Evolutionary conservation across 2,113 vertebrate genomes (phyloP), one percentile per base, ranked within the genome.

Genomic region (Raja brachyura): DNA sequence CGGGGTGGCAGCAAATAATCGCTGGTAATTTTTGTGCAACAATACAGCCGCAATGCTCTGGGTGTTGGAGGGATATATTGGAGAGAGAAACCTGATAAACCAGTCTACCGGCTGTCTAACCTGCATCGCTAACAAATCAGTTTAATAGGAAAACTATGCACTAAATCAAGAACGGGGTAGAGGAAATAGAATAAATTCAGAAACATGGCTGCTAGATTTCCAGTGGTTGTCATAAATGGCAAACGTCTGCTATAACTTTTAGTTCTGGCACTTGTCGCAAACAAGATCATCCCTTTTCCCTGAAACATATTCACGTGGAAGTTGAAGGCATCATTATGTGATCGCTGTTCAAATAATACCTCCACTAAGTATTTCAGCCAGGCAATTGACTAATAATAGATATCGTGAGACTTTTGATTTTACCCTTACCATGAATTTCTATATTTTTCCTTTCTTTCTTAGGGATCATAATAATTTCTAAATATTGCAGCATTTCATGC

Each of bases 11-110:
- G 31, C 66, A 22, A 92, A 39, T 92, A 25, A 73, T 39, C 90
- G 39, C 68, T 73, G 39, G 66, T 73, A 73, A 73, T 92, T 92
- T 73, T 25, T 73, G 33, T 92, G 66, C 31, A 74, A 92, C 8
- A 92, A 54, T 92, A 54, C 11, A 28, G 73, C 33, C 22, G 68
- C 90, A 92, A 74, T 54, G 66, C 90, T 73, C 20, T 28, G 90
- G 68, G 63, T 25, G 66, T 48, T 68, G n/a, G 28, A 90, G 33
- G 39, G 20, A 74, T 92, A 48, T 25, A 18, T 92, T 73, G 22
- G 66, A 48, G 66, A 92, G 90, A 54, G 90, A 92, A 92, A 92
- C 90, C 39, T 73, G 68, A 74, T 92, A 33, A 70, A 39, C 90
- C 66, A 54, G n/a, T 66, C 54, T 56, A 83, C 22, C 48, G 56